phyloP scores from a whole-genome alignment of 92 coral and sea anemone species.

The Siderastrea radians region DNA sequence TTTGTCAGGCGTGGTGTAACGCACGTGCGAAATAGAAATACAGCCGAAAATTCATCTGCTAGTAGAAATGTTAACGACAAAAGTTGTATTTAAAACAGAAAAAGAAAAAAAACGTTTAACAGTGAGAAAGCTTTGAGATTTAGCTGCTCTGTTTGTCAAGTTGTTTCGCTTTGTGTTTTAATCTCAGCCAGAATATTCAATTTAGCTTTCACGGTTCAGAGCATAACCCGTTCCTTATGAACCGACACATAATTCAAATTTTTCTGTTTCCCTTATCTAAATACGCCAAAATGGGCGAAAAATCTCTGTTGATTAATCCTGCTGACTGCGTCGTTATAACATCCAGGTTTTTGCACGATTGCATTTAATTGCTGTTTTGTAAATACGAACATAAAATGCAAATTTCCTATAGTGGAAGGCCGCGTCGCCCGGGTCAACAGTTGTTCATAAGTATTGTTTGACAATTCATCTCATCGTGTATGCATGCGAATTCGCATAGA shows the following conservation, averaged over 20 bases:
- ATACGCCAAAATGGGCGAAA: not conserved
- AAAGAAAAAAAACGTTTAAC: not conserved
- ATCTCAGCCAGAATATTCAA: slow-evolving; percentile 25
- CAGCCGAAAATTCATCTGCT: not conserved
- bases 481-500: slow-evolving; percentile 33
- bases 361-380: not conserved
- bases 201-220: slow-evolving; percentile 23
- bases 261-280: slow-evolving; percentile 8
- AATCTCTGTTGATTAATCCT: slow-evolving; percentile 13
- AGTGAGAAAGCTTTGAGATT: not conserved
- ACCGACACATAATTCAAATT: slow-evolving; percentile 18
- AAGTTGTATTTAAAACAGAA: not conserved
- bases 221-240: slow-evolving; percentile 14
- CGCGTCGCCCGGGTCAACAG: slow-evolving; percentile 16
- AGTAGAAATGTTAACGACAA: not conserved
- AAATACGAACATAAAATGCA: slow-evolving; percentile 25
- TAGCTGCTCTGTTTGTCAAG: not conserved
- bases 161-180: not conserved
- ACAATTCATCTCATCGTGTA: not conserved
- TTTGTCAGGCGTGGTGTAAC: not conserved
- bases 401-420: not conserved
- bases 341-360: not conserved
- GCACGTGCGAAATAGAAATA: slow-evolving; percentile 1
- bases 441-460: slow-evolving; percentile 24
- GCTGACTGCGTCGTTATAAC: not conserved